Percentiles rank a stretch among this genome's conserved stretches.
Conservation (phyloP, 2,797 vertebrate species). For the Sardinella longiceps region DNA sequence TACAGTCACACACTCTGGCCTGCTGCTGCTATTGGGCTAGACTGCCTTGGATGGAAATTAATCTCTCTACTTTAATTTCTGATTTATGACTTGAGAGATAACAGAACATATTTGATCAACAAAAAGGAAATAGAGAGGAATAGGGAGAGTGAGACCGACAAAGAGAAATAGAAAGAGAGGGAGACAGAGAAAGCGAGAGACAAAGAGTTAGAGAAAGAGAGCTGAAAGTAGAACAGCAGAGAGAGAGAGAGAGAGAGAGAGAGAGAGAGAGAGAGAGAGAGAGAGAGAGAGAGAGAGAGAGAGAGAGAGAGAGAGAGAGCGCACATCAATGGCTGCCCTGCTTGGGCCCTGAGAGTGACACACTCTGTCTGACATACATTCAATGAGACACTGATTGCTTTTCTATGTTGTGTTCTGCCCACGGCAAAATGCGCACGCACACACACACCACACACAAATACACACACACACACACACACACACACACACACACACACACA, state of each 20-base stretch:
- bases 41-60: too few relatives aligned
- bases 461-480: background rate
- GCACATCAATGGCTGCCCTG: background rate
- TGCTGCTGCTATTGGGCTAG: too few relatives aligned
- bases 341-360: background rate
- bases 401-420: background rate
- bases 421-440: background rate
- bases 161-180: background rate
- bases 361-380: background rate
- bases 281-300: background rate
- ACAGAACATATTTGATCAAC: background rate
- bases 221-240: too few relatives aligned
- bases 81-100: background rate
- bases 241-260: background rate
- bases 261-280: background rate
- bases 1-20: too few relatives aligned
- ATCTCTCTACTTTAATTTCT: background rate
- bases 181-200: background rate
- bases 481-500: background rate
- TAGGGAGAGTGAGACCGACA: background rate
- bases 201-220: background rate
- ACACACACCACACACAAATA: background rate
- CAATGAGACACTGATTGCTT: slow-evolving; percentile 3
- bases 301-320: background rate
- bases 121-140: background rate